Evolutionary conservation across 2,113 vertebrate species (phyloP).

Genomic region (Cricetomys ansorgei): DNA sequence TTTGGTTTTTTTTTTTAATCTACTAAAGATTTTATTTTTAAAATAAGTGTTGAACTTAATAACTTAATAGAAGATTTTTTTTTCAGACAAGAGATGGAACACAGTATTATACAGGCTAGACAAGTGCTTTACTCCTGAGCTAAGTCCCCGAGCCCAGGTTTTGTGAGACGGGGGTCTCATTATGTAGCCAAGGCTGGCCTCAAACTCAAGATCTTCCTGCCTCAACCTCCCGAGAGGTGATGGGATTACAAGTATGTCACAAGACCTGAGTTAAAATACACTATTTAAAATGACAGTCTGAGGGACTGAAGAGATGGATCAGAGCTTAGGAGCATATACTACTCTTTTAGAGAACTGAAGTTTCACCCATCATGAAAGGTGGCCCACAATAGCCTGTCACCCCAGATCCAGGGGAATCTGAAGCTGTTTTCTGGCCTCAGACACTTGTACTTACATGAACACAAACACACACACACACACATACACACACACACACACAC

Average conservation of each 20-base stretch:
- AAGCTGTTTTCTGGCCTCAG: too few species aligned
- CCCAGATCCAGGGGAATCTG: neutral
- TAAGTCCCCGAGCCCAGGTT: neutral
- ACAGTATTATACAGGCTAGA: too few species aligned
- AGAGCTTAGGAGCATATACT: neutral
- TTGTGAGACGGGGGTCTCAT: neutral
- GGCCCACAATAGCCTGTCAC: too few species aligned
- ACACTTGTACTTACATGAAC: neutral
- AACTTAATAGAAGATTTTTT: neutral
- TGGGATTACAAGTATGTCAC: neutral
- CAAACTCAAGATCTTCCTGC: neutral
- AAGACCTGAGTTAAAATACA: neutral
- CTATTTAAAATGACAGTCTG: neutral
- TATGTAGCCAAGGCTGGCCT: neutral
- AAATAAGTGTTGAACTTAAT: conserved; percentile 20
- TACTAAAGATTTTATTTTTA: neutral
- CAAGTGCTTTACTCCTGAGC: neutral
- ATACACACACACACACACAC: neutral
- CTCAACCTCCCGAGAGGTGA: neutral
- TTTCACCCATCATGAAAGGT: too few species aligned
- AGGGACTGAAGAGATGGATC: neutral
- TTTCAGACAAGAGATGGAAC: neutral
- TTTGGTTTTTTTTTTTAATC: neutral
- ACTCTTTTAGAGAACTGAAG: neutral
- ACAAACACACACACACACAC: neutral